phyloP scores from a whole-genome alignment of 2,888 invertebrate genomes.

The Hirtodrosophila confusa region DNA sequence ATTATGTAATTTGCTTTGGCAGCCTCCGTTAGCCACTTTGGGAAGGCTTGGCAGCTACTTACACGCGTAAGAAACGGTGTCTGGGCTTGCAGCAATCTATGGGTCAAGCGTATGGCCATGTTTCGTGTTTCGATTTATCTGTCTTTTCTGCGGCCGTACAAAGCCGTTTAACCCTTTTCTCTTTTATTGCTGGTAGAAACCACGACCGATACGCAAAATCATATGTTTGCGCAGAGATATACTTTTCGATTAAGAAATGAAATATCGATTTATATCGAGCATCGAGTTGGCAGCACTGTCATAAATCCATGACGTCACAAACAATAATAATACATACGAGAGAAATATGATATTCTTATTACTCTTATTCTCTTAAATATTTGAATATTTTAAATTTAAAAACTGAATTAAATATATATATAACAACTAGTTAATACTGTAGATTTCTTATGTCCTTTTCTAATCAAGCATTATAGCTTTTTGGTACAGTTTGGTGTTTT shows the following conservation, averaged over 20 bases:
- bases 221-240: conserved; percentile 45
- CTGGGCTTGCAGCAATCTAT: conserved; percentile 80
- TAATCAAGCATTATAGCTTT: too few species aligned
- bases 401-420: too few species aligned
- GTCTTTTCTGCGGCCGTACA: conserved; percentile 21
- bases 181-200: conserved; percentile 22
- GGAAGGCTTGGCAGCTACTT: conserved; percentile 41
- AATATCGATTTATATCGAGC: conserved; percentile 8
- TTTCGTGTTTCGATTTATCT: conserved; percentile 32
- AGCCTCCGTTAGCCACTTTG: conserved; percentile 15
- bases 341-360: too few species aligned
- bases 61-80: conserved; percentile 81
- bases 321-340: not conserved
- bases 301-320: conserved; percentile 6
- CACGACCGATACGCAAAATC: conserved; percentile 45
- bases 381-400: too few species aligned
- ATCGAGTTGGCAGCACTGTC: conserved; percentile 18
- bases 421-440: too few species aligned
- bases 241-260: not conserved
- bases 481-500: too few species aligned
- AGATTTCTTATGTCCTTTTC: too few species aligned
- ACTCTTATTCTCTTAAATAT: too few species aligned
- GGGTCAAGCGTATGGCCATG: conserved; percentile 83
- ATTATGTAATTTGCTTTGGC: conserved; percentile 80
- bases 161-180: conserved; percentile 29